Percentiles rank a stretch among this genome's conserved stretches.
These are phyloP conservation scores for Girardinichthys multiradiatus DNA, from an alignment of 2,113 vertebrate species.

Conservation along the genomic window DNA sequence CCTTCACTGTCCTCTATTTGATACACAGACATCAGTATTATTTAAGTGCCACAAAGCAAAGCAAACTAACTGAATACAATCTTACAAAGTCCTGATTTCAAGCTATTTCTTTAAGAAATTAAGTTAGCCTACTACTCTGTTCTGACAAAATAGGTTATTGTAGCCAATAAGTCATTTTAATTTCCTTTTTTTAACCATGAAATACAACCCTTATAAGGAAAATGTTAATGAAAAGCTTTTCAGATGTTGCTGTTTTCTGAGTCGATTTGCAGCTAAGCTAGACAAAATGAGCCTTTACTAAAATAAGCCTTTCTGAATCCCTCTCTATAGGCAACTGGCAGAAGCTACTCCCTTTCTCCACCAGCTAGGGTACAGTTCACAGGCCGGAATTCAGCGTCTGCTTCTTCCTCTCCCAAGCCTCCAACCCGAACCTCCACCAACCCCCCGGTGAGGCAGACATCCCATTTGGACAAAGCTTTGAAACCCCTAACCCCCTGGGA, in stretches of 20 bases:
- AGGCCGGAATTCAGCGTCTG: conserved; percentile 62
- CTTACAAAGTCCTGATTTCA: conserved; percentile 3
- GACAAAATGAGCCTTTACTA: conserved; percentile 50
- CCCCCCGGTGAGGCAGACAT: conserved; percentile 59
- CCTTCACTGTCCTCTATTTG: not conserved
- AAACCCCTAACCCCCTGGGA: conserved; percentile 91
- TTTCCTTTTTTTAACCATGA: conserved; percentile 7
- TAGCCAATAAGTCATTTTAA: not conserved
- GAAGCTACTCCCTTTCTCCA: conserved; percentile 84
- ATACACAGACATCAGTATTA: conserved; percentile 2
- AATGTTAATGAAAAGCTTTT: conserved; percentile 12
- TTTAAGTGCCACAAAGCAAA: conserved; percentile 25
- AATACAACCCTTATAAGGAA: conserved; percentile 7
- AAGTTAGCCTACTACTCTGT: not conserved
- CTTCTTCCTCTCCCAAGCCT: conserved; percentile 76
- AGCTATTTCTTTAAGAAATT: conserved; percentile 44
- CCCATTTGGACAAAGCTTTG: conserved; percentile 70
- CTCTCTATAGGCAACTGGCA: conserved; percentile 72
- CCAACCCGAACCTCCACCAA: conserved; percentile 67
- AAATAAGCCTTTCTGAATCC: conserved; percentile 63
- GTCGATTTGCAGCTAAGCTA: conserved; percentile 37
- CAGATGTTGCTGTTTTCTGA: conserved; percentile 15
- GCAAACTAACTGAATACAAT: conserved; percentile 37
- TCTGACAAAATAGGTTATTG: conserved; percentile 24
- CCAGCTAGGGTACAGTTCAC: conserved; percentile 74